phyloP scores from a whole-genome alignment of 2,888 invertebrate species.

The Drosophila leonis region DNA sequence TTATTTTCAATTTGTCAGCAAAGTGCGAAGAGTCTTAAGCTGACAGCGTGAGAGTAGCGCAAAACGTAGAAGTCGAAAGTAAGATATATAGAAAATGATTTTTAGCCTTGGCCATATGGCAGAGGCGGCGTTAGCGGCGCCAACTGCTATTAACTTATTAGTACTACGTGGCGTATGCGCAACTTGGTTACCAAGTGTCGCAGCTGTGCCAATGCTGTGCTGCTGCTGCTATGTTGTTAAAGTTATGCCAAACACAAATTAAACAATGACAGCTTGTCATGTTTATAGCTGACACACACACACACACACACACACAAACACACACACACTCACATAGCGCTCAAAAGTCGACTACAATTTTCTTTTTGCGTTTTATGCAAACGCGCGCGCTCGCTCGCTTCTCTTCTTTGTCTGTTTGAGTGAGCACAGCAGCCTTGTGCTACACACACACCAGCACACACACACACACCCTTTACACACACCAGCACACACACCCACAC shows the following conservation, averaged over 20 bases:
- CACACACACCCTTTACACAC: conserved; percentile 15
- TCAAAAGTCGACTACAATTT: conserved; percentile 45
- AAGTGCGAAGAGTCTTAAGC: conserved; percentile 44
- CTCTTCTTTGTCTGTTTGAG: conserved; percentile 30
- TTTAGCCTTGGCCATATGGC: conserved; percentile 22
- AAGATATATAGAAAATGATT: conserved; percentile 5
- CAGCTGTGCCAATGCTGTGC: not conserved
- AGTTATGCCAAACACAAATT: conserved; percentile 25
- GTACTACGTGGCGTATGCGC: conserved; percentile 68
- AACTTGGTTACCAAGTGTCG: conserved; percentile 44
- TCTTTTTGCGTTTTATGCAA: conserved; percentile 33
- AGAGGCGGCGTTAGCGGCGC: not conserved
- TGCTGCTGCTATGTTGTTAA: not conserved
- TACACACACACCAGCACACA: too few species aligned
- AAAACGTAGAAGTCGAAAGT: not conserved
- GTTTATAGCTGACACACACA: conserved; percentile 48
- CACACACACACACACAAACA: conserved; percentile 8
- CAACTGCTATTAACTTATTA: conserved; percentile 71
- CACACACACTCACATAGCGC: not conserved
- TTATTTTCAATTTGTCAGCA: conserved; percentile 76
- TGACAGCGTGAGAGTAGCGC: conserved; percentile 32
- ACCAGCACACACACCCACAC: conserved; percentile 15
- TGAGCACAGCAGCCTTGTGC: conserved; percentile 47
- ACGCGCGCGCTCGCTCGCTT: conserved; percentile 19
- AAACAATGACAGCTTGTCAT: conserved; percentile 77